These are phyloP conservation scores for Chamaetylas fuelleborni DNA, from an alignment of 2,113 vertebrate genomes.

Conservation along the genomic window DNA sequence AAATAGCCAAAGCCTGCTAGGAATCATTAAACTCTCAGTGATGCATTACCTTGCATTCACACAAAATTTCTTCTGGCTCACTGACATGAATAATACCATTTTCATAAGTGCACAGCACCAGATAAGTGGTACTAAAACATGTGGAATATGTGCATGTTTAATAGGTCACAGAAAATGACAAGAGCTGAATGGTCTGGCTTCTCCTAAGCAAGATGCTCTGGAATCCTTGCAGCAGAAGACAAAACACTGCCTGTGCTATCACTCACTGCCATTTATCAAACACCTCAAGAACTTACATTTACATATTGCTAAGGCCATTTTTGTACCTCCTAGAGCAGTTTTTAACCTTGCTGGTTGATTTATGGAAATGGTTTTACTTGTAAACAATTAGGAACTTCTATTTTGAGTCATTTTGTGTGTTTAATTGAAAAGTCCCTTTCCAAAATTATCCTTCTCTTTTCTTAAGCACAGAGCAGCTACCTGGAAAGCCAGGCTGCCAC, in stretches of 20 bases:
- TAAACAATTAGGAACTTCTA: neutral
- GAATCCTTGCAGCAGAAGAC: neutral
- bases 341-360: neutral
- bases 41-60: neutral
- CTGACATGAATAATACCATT: neutral
- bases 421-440: neutral
- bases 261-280: neutral
- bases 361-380: neutral
- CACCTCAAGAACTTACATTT: neutral
- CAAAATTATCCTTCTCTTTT: neutral
- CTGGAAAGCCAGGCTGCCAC: neutral
- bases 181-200: neutral
- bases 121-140: neutral
- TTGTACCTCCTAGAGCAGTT: neutral
- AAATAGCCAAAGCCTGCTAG: neutral
- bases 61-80: neutral
- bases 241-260: neutral
- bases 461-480: neutral
- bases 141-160: neutral
- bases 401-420: neutral
- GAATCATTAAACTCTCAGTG: neutral
- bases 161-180: neutral
- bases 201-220: neutral
- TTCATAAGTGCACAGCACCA: neutral
- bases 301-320: neutral